Percentiles rank a stretch among this genome's conserved stretches.
phyloP scores from a whole-genome alignment of 1,140 invertebrate genomes.

The Adelges cooleyi region DNA sequence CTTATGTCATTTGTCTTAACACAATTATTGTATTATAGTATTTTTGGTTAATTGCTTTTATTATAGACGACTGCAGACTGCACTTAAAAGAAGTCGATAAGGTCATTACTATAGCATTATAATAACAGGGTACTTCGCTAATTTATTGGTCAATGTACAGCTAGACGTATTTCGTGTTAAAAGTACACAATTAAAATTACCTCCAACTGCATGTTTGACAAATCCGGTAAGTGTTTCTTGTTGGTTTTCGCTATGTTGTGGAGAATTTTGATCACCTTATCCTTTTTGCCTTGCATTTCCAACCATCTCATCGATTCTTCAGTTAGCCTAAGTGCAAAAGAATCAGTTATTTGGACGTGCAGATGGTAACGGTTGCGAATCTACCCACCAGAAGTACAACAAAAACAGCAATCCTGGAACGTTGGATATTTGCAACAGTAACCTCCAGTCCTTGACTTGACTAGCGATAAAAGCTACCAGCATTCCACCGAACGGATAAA shows the following conservation, averaged over 20 bases:
- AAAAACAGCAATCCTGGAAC: constrained; percentile 37
- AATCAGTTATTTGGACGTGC: no score
- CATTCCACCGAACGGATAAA: constrained; percentile 57
- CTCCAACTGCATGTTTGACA: background rate
- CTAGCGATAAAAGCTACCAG: constrained; percentile 52
- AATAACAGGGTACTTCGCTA: no score
- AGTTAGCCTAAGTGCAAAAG: constrained; percentile 40
- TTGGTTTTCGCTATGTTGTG: constrained; percentile 44
- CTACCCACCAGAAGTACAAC: constrained; percentile 1
- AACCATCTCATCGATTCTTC: constrained; percentile 53
- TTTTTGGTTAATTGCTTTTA: no score
- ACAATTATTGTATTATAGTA: no score
- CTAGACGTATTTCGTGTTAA: no score
- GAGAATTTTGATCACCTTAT: constrained; percentile 45
- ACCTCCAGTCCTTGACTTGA: constrained; percentile 1
- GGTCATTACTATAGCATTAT: no score
- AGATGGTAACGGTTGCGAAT: no score
- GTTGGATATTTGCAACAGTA: constrained; percentile 34
- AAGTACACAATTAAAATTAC: no score
- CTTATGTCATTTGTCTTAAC: no score
- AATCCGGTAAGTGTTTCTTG: constrained; percentile 40
- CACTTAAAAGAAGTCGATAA: no score
- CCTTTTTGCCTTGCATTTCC: constrained; percentile 42
- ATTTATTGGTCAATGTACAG: no score
- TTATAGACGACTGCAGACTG: no score